These are phyloP conservation scores for Acronicta aceris DNA, from an alignment of 2,888 invertebrate genomes.

Conservation along the genomic window DNA sequence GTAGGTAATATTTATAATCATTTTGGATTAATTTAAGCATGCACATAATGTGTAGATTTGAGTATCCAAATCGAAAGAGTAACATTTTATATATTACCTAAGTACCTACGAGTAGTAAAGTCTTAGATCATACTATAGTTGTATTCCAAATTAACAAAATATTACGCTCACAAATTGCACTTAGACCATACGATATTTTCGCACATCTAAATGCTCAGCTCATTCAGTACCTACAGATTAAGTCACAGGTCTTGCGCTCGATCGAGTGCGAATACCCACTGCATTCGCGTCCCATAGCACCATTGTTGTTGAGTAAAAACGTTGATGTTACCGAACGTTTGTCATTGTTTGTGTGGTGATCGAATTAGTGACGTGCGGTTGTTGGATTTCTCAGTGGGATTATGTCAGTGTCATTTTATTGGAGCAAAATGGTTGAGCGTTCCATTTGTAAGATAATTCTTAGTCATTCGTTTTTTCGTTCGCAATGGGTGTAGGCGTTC, in stretches of 20 bases:
- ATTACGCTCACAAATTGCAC: too few species aligned
- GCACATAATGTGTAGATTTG: too few species aligned
- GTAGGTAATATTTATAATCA: too few species aligned
- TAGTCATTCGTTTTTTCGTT: slow-evolving; percentile 11
- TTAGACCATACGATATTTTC: slow-evolving; percentile 56
- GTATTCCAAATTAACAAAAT: too few species aligned
- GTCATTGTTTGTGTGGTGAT: slow-evolving; percentile 64
- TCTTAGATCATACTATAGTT: too few species aligned
- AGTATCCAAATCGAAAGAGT: too few species aligned
- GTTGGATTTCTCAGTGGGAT: slow-evolving; percentile 46
- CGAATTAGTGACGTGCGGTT: slow-evolving; percentile 64
- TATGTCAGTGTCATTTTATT: slow-evolving; percentile 37
- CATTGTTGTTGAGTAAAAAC: slow-evolving; percentile 51
- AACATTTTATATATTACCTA: too few species aligned
- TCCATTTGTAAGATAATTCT: slow-evolving; percentile 11
- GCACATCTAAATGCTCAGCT: slow-evolving; percentile 75
- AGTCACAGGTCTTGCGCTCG: slow-evolving; percentile 76
- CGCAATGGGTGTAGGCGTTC: not conserved
- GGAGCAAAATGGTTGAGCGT: slow-evolving; percentile 18
- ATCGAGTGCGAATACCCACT: slow-evolving; percentile 76
- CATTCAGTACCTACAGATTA: slow-evolving; percentile 82
- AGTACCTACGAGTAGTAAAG: too few species aligned
- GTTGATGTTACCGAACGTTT: slow-evolving; percentile 50
- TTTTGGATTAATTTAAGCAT: too few species aligned
- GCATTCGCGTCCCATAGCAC: slow-evolving; percentile 52